These are phyloP conservation scores for Neoarius graeffei DNA, from an alignment of 2,113 vertebrate species.

Conservation along the genomic window DNA sequence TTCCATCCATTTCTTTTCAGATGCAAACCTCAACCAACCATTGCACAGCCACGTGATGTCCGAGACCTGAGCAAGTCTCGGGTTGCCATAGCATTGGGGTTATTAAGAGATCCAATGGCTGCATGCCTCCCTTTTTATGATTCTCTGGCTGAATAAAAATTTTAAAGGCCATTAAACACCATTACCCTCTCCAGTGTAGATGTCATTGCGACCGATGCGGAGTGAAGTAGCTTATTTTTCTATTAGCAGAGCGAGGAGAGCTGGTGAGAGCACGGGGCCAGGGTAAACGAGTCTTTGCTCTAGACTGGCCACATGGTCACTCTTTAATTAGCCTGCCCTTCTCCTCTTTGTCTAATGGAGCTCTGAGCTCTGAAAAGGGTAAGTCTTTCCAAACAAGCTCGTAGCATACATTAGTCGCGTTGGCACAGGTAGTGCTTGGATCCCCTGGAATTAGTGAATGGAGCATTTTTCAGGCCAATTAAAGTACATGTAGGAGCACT, in stretches of 20 bases:
- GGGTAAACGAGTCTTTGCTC: constrained; percentile 72
- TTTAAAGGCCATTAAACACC: constrained; percentile 93
- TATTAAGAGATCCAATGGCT: constrained; percentile 88
- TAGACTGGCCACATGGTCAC: constrained; percentile 65
- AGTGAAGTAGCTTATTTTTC: constrained; percentile 86
- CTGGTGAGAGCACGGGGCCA: constrained; percentile 45
- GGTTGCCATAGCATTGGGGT: constrained; percentile 88
- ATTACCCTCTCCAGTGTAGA: constrained; percentile 82
- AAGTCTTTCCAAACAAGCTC: constrained; percentile 54
- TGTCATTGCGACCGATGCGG: constrained; percentile 83
- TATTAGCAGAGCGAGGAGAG: constrained; percentile 65
- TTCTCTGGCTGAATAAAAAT: constrained; percentile 87
- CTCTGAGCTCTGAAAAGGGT: constrained; percentile 49
- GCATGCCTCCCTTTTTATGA: constrained; percentile 84
- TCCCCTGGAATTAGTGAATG: constrained; percentile 24
- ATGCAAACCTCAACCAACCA: constrained; percentile 66
- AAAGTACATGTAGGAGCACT: constrained; percentile 8
- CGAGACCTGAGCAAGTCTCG: constrained; percentile 81
- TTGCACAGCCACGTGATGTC: constrained; percentile 80
- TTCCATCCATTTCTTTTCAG: not conserved
- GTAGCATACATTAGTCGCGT: constrained; percentile 44
- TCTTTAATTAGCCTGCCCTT: constrained; percentile 65
- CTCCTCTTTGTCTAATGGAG: constrained; percentile 71
- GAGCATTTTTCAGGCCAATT: constrained; percentile 29
- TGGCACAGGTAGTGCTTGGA: constrained; percentile 41